A percentile compares a stretch with the other conserved stretches of the same genome.
Evolutionary conservation across 2,797 vertebrate genomes (phyloP).

Genomic region (Arctocebus calabarensis): DNA sequence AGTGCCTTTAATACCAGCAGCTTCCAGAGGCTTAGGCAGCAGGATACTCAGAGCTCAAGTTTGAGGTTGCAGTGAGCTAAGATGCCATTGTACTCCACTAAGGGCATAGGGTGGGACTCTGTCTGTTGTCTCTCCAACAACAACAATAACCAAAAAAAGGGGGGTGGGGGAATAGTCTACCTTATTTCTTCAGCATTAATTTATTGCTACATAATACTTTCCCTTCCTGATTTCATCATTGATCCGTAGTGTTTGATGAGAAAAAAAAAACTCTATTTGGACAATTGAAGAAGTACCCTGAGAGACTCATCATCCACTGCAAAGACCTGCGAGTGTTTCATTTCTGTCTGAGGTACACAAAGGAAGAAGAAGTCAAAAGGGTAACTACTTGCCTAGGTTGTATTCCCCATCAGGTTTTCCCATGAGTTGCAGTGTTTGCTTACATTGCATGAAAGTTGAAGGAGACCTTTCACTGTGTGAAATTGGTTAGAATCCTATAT

Average conservation of each 20-base stretch:
- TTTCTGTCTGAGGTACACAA: constrained; percentile 92
- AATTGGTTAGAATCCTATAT: neutral
- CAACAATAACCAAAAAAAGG: too few species aligned
- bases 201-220: constrained; percentile 22
- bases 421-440: neutral
- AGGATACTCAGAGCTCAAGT: too few species aligned
- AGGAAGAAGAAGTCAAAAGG: constrained; percentile 94
- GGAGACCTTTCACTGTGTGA: neutral
- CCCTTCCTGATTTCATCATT: constrained; percentile 35
- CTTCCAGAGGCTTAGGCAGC: too few species aligned
- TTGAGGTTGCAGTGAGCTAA: too few species aligned
- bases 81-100: too few species aligned
- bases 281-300: constrained; percentile 91
- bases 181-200: constrained; percentile 32
- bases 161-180: too few species aligned
- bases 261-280: constrained; percentile 92
- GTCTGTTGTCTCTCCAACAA: too few species aligned
- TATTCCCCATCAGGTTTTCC: constrained; percentile 62
- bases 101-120: too few species aligned
- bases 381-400: constrained; percentile 85
- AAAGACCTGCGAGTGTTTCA: constrained; percentile 94
- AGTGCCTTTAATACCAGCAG: too few species aligned
- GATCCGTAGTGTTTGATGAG: constrained; percentile 91
- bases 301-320: constrained; percentile 93
- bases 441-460: neutral